Evolutionary conservation across 2,888 invertebrate species (phyloP).

Genomic region (Acanthopleura granulata): DNA sequence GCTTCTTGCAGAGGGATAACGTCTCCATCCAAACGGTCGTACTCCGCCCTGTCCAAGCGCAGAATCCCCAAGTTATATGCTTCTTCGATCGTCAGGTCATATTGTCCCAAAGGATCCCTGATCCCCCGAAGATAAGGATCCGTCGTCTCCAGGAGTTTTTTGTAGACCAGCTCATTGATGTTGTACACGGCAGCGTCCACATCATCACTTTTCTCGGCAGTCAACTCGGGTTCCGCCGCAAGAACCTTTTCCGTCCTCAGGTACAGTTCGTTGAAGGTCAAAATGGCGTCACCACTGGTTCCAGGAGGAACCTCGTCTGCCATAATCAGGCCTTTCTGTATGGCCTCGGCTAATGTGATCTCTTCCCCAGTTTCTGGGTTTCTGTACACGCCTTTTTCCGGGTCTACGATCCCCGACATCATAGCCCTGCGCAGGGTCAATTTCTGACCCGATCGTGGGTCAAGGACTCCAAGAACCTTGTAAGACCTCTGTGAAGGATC

Average conservation of each 20-base stretch:
- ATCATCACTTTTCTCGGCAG: constrained; percentile 39
- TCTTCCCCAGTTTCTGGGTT: constrained; percentile 59
- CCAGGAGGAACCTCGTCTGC: constrained; percentile 18
- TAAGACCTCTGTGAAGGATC: constrained; percentile 32
- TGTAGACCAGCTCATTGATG: constrained; percentile 47
- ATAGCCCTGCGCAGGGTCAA: constrained; percentile 55
- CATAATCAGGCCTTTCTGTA: constrained; percentile 53
- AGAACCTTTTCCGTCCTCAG: constrained; percentile 53
- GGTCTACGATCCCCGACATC: constrained; percentile 56
- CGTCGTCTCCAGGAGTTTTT: constrained; percentile 47
- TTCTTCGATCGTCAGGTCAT: constrained; percentile 56
- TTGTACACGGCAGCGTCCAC: constrained; percentile 39
- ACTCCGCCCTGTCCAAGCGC: constrained; percentile 51
- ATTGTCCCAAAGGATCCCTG: constrained; percentile 51
- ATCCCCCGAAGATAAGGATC: constrained; percentile 48
- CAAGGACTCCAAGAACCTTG: constrained; percentile 46
- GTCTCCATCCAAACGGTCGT: constrained; percentile 48
- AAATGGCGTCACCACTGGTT: constrained; percentile 27
- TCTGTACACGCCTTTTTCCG: constrained; percentile 52
- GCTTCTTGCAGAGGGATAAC: constrained; percentile 55
- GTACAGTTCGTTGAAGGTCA: constrained; percentile 57
- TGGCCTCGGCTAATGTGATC: constrained; percentile 56
- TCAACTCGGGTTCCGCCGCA: constrained; percentile 40
- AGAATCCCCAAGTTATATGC: constrained; percentile 58
- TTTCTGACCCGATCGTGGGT: constrained; percentile 54